Evolutionary conservation across 1,140 invertebrate species (phyloP), one percentile per base, ranked within the genome.

Genomic region (Pogonomyrmex barbatus): DNA sequence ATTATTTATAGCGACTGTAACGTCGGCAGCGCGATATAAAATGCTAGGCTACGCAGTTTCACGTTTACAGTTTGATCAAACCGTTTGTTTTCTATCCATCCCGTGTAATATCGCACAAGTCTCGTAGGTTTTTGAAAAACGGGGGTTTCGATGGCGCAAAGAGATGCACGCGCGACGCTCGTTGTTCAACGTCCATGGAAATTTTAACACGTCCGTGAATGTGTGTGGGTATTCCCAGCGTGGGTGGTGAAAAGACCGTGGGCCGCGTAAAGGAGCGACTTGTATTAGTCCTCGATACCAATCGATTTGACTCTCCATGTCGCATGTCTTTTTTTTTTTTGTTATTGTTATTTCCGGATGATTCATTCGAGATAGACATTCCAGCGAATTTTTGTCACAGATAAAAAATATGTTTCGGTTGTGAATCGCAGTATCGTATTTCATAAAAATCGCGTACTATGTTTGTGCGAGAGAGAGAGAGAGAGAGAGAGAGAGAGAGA

Each of bases 261-360:
- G 67, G 67, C 30, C 54, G 79, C 47, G 52, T 60, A 67, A 73
- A 73, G 54, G 62, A 56, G 39, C 79, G n/a, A 54, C 42, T 58
- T 42, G 54, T 39, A 33, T n/a, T 33, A 65, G 45, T 83, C 33
- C 67, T 75, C 79, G 54, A 79, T 79, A 54, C 54, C 47, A 36
- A 83, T 83, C 79, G 67, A 83, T 83, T 83, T 73, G 39, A 62
- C 56, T 60, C 42, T 82, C 30, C 67, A 12, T 30, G 42, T 58
- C 12, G 77, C 63, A 56, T 30, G 50, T 33, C 12, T 67, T 1
- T 67, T 54, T 33, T 50, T 71, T 50, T 83, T 42, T 17, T 3
- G 3, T 24, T 24, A 45, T 60, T 24, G 30, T 45, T 60, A 60
- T 30, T 45, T 58, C 17, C 14, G 8, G 14, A 9, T 30, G 54